Evolutionary conservation across 1,140 invertebrate genomes (phyloP).

Genomic region (Leptinotarsa texana): DNA sequence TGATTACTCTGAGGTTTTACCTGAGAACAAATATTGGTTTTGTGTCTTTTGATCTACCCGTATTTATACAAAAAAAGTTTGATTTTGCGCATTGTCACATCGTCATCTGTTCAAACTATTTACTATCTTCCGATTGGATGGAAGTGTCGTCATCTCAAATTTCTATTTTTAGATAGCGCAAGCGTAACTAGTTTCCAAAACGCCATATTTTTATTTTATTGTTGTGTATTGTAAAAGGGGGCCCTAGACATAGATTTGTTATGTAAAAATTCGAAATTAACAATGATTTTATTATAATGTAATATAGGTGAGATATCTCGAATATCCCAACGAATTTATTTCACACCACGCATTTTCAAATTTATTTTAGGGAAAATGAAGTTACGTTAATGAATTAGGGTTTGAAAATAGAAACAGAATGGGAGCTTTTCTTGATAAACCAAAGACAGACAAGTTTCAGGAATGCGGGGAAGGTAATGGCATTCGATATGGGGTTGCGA

Average conservation of each 20-base stretch:
- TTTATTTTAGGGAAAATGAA: conserved; percentile 43
- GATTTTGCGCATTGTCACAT: background rate
- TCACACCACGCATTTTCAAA: too few species aligned
- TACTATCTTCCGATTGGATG: conserved; percentile 38
- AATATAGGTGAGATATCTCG: conserved; percentile 2
- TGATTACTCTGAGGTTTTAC: too few species aligned
- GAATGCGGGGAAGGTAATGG: conserved; percentile 88
- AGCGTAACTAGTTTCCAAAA: conserved; percentile 47
- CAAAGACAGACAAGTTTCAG: conserved; percentile 97
- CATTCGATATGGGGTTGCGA: conserved; percentile 88
- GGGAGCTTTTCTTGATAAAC: conserved; percentile 99
- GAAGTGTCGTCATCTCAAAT: conserved; percentile 48
- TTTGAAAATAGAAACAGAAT: conserved; percentile 60
- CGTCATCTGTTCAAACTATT: conserved; percentile 13
- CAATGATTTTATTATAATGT: conserved; percentile 25
- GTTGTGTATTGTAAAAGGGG: conserved; percentile 43
- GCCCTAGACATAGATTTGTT: conserved; percentile 27
- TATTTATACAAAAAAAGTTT: background rate
- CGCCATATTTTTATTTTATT: conserved; percentile 53
- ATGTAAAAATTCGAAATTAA: conserved; percentile 26
- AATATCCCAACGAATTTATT: too few species aligned
- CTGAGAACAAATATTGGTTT: too few species aligned
- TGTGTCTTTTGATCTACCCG: background rate
- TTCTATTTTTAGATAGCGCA: conserved; percentile 53
- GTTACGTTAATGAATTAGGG: conserved; percentile 40